Evolutionary conservation across 2,888 invertebrate genomes (phyloP), one percentile per base, ranked within the genome.

Genomic region (Mesorhabditis spiculigera): DNA sequence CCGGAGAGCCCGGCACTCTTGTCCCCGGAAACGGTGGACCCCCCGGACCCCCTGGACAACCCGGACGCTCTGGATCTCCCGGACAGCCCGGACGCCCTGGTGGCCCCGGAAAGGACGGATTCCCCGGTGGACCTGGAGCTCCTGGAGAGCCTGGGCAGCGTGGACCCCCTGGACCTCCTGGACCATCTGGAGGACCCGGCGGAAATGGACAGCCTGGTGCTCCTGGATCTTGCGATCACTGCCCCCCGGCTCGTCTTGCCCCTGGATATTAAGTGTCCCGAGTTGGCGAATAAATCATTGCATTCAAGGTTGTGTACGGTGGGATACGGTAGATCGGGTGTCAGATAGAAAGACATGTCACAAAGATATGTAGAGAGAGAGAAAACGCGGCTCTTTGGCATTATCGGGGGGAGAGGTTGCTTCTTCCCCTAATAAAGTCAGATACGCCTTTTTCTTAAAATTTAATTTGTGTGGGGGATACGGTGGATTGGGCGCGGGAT

Each of bases 111-210:
- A 66, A 70, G n/a, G 75, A 73, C 10, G 79, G 79, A 68, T 62
- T 70, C 8, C 73, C 75, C 45, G 78, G 78, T 63, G 73, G 72
- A 13, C 41, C 73, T 5, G 75, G 77, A 73, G 69, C 70, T 43
- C 65, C 76, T 28, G 81, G 81, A 71, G 75, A 78, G 42, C 75
- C 78, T 50, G 81, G 81, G 71, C 81, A 81, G 66, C 75, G 78
- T 13, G 82, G 83, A 72, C 82, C 82, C 43, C 80, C 79, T 50
- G 82, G 82, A 72, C 79, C 81, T 65, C 78, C 82, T n/a, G 84
- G 84, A 73, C 72, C 74, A 43, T 76, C 77, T 8, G 81, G 81
- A 75, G 75, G 75, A 16, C 75, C 78, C 61, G 81, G 81, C 73
- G 70, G 68, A 13, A 64, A 74, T 61, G 79, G 79, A 77, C 77